phyloP scores from a whole-genome alignment of 2,888 invertebrate species.

The Synergus gifuensis region DNA sequence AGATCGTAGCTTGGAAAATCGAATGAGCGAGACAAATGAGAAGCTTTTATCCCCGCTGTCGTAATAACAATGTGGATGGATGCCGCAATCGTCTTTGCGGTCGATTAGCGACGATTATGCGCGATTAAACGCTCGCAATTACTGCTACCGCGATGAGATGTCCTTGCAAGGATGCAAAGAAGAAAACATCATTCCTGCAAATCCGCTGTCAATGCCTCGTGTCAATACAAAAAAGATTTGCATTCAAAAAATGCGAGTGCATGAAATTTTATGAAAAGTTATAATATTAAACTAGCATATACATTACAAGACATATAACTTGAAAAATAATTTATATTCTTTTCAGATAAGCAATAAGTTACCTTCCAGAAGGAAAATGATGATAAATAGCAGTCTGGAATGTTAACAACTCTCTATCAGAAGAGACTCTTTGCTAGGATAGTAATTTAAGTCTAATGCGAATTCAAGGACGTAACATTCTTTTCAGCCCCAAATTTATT shows the following conservation, averaged over 20 bases:
- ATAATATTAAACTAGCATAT: too few species aligned
- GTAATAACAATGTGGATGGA: slow-evolving; percentile 67
- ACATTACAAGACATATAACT: too few species aligned
- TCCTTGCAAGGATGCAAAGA: slow-evolving; percentile 73
- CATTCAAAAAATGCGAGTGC: neutral
- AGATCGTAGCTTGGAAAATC: slow-evolving; percentile 40
- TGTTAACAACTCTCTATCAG: too few species aligned
- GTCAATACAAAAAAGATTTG: neutral
- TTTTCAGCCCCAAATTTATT: too few species aligned
- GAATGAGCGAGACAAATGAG: slow-evolving; percentile 67
- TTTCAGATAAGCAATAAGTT: too few species aligned
- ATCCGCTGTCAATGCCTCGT: neutral
- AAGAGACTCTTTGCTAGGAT: too few species aligned
- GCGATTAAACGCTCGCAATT: slow-evolving; percentile 73
- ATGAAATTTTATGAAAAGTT: neutral
- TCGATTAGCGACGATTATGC: slow-evolving; percentile 74
- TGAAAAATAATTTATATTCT: too few species aligned
- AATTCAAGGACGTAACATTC: too few species aligned
- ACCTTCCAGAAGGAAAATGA: too few species aligned
- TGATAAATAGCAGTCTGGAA: too few species aligned
- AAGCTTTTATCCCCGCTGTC: slow-evolving; percentile 55
- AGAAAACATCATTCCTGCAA: slow-evolving; percentile 9
- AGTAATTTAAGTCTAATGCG: too few species aligned
- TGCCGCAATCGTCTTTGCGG: slow-evolving; percentile 70
- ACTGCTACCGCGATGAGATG: slow-evolving; percentile 59